Conservation (phyloP, 2,113 vertebrate species). For the Strigops habroptila region DNA sequence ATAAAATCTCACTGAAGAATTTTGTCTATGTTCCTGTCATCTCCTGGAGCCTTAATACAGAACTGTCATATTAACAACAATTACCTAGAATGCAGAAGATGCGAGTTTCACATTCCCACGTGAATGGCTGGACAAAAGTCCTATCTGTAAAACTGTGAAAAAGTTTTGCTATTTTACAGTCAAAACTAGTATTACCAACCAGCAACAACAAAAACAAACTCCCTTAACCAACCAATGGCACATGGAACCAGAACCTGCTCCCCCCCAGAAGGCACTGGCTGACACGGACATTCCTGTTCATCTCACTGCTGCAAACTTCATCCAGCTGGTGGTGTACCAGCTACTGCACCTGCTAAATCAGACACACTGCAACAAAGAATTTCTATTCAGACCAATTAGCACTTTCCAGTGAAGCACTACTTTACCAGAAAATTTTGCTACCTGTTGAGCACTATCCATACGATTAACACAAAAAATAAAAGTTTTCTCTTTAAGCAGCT, state of each 20-base stretch:
- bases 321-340: neutral
- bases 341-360: neutral
- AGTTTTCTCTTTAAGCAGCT: neutral
- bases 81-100: neutral
- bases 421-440: neutral
- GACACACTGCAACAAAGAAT: neutral
- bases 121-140: neutral
- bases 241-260: neutral
- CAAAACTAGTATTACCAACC: neutral
- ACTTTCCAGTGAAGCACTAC: neutral
- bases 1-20: neutral
- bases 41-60: neutral
- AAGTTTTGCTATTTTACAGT: neutral
- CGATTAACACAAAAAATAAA: neutral
- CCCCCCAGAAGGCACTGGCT: neutral
- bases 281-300: neutral
- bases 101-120: neutral
- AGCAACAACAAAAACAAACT: neutral
- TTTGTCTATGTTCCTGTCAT: neutral
- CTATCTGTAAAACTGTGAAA: neutral
- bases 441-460: neutral
- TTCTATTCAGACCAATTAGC: neutral
- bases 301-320: neutral
- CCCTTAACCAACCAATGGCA: neutral
- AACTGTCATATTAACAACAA: accelerated